A percentile compares a stretch with the other conserved stretches of the same genome.
Evolutionary conservation across 2,113 vertebrate genomes (phyloP).

Genomic region (Antennarius striatus): DNA sequence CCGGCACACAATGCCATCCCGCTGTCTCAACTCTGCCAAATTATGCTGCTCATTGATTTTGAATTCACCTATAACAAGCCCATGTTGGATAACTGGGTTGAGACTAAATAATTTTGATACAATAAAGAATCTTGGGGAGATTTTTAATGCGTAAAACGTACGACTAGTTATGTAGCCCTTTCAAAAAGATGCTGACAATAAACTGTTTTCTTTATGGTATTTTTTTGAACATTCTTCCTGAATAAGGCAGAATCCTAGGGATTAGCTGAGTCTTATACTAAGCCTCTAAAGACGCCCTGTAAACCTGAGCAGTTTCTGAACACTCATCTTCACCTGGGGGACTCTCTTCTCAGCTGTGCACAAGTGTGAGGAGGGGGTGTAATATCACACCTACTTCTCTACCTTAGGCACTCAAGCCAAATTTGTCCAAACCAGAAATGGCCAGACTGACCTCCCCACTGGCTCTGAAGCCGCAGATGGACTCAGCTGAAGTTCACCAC

Average conservation of each 20-base stretch:
- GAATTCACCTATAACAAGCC: constrained; percentile 42
- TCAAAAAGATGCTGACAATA: constrained; percentile 25
- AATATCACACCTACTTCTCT: constrained; percentile 64
- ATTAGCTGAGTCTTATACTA: constrained; percentile 56
- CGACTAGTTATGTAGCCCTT: constrained; percentile 29
- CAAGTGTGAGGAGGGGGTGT: constrained; percentile 55
- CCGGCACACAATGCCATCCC: constrained; percentile 25
- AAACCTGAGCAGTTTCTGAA: constrained; percentile 44
- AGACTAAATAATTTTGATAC: constrained; percentile 20
- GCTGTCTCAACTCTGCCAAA: constrained; percentile 49
- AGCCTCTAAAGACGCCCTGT: constrained; percentile 61
- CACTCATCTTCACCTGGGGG: constrained; percentile 56
- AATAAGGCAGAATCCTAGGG: constrained; percentile 45
- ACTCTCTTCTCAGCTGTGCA: constrained; percentile 55
- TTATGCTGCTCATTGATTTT: constrained; percentile 58
- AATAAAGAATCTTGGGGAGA: constrained; percentile 5
- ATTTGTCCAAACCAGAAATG: constrained; percentile 55
- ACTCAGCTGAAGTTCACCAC: constrained; percentile 32
- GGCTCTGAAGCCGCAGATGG: constrained; percentile 23
- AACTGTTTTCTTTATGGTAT: constrained; percentile 25
- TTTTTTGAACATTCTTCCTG: constrained; percentile 6
- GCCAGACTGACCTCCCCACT: constrained; percentile 42
- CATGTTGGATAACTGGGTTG: constrained; percentile 35
- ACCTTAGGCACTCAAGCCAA: constrained; percentile 42
- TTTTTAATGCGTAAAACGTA: constrained; percentile 22